phyloP scores from a whole-genome alignment of 2,113 vertebrate species.

The Poecile atricapillus region DNA sequence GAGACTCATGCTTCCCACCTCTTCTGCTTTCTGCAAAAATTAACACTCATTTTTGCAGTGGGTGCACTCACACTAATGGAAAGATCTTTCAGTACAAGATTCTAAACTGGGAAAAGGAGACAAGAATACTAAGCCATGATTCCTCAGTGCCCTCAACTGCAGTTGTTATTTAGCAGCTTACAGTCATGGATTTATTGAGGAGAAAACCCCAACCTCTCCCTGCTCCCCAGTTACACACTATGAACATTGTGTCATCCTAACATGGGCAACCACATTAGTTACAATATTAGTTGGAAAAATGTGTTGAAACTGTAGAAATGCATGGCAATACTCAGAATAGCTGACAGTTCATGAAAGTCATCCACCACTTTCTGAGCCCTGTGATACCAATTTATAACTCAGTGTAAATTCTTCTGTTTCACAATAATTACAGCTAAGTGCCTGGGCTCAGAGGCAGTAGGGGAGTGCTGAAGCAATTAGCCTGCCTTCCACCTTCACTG shows the following conservation, averaged over 20 bases:
- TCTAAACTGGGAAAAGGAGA: not conserved
- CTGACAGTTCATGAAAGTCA: not conserved
- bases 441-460: not conserved
- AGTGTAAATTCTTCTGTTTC: not conserved
- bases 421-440: not conserved
- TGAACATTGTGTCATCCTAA: not conserved
- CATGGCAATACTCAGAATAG: not conserved
- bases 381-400: not conserved
- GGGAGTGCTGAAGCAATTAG: slow-evolving; percentile 18
- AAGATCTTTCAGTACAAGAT: not conserved
- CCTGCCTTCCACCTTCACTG: not conserved
- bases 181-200: not conserved
- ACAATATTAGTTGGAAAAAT: not conserved
- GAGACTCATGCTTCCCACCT: not conserved
- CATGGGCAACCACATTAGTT: not conserved
- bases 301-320: not conserved
- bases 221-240: not conserved
- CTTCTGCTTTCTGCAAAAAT: not conserved
- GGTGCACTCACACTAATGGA: not conserved
- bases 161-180: not conserved
- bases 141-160: not conserved
- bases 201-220: not conserved
- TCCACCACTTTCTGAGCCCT: not conserved
- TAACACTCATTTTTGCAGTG: not conserved
- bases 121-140: not conserved